Evolutionary conservation across 2,797 vertebrate species (phyloP).

Genomic region (Phyllotis vaccarum): DNA sequence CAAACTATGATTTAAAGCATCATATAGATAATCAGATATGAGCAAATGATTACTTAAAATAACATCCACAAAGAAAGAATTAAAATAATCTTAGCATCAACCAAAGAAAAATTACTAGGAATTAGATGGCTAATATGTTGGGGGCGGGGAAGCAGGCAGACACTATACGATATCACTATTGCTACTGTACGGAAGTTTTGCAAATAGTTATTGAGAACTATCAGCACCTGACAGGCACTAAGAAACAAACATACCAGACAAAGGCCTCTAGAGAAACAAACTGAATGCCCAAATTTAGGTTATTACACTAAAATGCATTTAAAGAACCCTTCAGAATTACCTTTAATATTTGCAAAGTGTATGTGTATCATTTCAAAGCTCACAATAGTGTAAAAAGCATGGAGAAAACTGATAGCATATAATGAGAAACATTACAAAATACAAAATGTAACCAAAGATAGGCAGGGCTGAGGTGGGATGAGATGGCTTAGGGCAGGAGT

Average conservation of each 20-base stretch:
- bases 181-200: not conserved
- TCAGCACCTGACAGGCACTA: not conserved
- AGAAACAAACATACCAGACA: not conserved
- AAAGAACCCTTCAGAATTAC: not conserved
- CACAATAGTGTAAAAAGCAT: not conserved
- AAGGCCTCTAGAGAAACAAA: constrained; percentile 7
- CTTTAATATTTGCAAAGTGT: constrained; percentile 18
- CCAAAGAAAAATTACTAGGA: not conserved
- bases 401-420: not conserved
- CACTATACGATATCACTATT: not conserved
- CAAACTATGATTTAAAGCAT: not conserved
- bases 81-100: constrained; percentile 15
- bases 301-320: not conserved
- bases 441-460: constrained; percentile 29
- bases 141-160: too few species aligned
- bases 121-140: not conserved
- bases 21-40: not conserved
- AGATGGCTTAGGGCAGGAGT: too few species aligned
- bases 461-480: not conserved
- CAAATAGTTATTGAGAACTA: not conserved
- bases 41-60: constrained; percentile 30
- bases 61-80: not conserved
- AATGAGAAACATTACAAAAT: not conserved
- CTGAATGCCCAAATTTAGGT: not conserved
- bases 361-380: not conserved